phyloP scores from a whole-genome alignment of 2,797 vertebrate species.

The Alectoris magna region DNA sequence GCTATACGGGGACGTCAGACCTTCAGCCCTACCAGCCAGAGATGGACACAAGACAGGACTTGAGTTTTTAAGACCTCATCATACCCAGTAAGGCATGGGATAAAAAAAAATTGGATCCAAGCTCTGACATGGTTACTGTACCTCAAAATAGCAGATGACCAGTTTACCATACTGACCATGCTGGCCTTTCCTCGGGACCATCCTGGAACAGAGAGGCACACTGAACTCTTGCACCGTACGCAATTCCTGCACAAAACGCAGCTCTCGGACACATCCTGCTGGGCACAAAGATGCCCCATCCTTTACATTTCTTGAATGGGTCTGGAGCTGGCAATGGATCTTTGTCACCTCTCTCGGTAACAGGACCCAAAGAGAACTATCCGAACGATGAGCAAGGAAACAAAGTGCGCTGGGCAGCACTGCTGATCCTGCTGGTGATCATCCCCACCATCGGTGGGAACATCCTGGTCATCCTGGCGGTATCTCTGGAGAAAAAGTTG shows the following conservation, averaged over 20 bases:
- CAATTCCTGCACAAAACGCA: conserved; percentile 77
- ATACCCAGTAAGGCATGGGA: not conserved
- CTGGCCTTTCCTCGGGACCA: conserved; percentile 83
- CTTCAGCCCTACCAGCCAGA: not conserved
- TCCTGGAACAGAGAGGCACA: conserved; percentile 78
- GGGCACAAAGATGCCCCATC: conserved; percentile 72
- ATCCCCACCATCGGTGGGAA: conserved; percentile 96
- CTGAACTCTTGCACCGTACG: conserved; percentile 46
- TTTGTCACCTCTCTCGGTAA: conserved; percentile 16
- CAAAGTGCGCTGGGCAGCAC: conserved; percentile 87
- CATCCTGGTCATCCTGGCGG: conserved; percentile 95
- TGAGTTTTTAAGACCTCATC: conserved; percentile 28
- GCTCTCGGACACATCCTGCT: conserved; percentile 41
- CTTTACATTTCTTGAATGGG: conserved; percentile 56
- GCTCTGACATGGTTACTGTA: conserved; percentile 5
- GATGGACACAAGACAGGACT: conserved; percentile 29
- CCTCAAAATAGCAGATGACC: conserved; percentile 74
- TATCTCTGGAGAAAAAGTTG: conserved; percentile 94
- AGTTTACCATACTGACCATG: conserved; percentile 84
- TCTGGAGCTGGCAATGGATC: conserved; percentile 52
- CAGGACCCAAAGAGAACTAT: conserved; percentile 65
- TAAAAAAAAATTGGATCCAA: conserved; percentile 17
- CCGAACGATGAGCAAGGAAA: conserved; percentile 61
- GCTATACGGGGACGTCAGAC: not conserved
- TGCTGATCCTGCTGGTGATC: conserved; percentile 92